Evolutionary conservation across 2,113 vertebrate genomes (phyloP).

Genomic region (Elgaria multicarinata): DNA sequence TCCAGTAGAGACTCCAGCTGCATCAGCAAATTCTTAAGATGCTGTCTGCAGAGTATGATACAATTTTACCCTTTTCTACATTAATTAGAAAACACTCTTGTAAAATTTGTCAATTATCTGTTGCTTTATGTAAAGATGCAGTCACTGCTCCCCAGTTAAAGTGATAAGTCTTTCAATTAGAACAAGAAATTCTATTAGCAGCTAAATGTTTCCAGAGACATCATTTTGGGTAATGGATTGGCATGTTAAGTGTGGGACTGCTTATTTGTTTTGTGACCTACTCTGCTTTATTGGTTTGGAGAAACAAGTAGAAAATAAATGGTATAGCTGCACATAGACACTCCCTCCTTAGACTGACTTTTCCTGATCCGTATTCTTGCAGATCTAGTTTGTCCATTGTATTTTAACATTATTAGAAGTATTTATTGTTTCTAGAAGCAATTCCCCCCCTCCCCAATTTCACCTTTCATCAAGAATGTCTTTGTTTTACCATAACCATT

Average conservation of each 20-base stretch:
- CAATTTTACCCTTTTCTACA: conserved; percentile 41
- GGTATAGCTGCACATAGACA: not conserved
- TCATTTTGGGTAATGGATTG: not conserved
- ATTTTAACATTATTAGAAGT: not conserved
- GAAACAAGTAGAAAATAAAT: conserved; percentile 2
- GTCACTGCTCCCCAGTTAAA: conserved; percentile 50
- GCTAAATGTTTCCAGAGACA: conserved; percentile 32
- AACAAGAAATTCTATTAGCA: conserved; percentile 35
- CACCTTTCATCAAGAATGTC: not conserved
- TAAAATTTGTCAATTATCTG: conserved; percentile 62
- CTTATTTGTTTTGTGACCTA: conserved; percentile 14
- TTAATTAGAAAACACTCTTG: conserved; percentile 60
- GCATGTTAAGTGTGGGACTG: conserved; percentile 14
- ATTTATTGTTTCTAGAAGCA: not conserved
- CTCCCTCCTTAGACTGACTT: not conserved
- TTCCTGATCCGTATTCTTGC: not conserved
- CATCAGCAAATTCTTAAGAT: conserved; percentile 65
- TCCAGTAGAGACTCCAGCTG: conserved; percentile 54
- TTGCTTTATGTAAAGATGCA: conserved; percentile 52
- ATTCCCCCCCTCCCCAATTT: not conserved
- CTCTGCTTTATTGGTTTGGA: conserved; percentile 11
- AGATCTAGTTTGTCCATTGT: not conserved
- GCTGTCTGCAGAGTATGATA: conserved; percentile 44
- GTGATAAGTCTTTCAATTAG: conserved; percentile 58
- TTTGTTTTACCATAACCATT: not conserved